Percentiles rank a stretch among this genome's conserved stretches.
These are phyloP conservation scores for Nymphicus hollandicus DNA, from an alignment of 2,113 vertebrate genomes.

Conservation along the genomic window DNA sequence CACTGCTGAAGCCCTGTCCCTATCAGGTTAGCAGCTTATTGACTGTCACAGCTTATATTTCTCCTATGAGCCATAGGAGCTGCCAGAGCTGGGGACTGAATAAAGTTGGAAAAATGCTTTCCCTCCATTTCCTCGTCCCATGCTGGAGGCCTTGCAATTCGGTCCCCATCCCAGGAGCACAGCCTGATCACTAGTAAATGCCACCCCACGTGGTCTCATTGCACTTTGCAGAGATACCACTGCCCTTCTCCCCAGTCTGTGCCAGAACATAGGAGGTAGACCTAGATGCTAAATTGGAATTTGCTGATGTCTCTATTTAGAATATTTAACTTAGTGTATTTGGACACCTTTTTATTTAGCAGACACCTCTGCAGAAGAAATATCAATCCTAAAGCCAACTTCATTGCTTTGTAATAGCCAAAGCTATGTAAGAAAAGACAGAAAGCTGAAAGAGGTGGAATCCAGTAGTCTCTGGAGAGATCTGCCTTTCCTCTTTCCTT, in stretches of 20 bases:
- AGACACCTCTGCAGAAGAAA: background rate
- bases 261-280: background rate
- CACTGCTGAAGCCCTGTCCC: background rate
- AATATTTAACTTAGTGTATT: background rate
- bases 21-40: accelerated
- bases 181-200: accelerated
- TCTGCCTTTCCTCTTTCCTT: background rate
- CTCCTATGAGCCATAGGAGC: accelerated
- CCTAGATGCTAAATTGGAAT: background rate
- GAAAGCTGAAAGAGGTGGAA: background rate
- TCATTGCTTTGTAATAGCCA: background rate
- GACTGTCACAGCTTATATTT: background rate
- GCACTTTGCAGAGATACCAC: background rate
- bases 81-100: background rate
- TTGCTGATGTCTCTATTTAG: background rate
- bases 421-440: background rate
- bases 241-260: background rate
- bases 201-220: accelerated
- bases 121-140: background rate
- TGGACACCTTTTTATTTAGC: background rate
- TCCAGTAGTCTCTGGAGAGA: background rate
- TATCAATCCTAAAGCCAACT: background rate
- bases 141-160: accelerated
- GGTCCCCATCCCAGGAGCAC: background rate
- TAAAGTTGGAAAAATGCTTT: background rate